Percentiles rank a stretch among this genome's conserved stretches.
Evolutionary conservation across 2,113 vertebrate species (phyloP).

Genomic region (Pontoporia blainvillei): DNA sequence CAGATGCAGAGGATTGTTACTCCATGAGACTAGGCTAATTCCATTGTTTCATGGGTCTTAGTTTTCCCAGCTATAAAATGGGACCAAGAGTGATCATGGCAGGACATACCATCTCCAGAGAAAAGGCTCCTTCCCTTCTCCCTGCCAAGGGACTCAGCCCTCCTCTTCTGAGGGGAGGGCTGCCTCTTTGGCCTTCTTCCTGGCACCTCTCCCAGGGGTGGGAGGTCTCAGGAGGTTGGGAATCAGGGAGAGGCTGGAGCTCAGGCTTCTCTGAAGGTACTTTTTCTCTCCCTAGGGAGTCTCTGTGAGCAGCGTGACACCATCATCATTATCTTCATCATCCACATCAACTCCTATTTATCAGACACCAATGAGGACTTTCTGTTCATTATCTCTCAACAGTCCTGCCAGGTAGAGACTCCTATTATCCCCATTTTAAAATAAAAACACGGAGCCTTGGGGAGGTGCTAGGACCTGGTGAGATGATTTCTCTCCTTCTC

Average conservation of each 20-base stretch:
- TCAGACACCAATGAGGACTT: not conserved
- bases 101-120: no score
- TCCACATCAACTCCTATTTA: rapidly evolving
- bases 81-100: not conserved
- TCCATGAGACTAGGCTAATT: not conserved
- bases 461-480: not conserved
- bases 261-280: not conserved
- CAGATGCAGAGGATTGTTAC: not conserved
- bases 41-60: not conserved
- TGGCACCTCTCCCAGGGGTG: no score
- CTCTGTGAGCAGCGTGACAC: not conserved
- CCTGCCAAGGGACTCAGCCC: no score
- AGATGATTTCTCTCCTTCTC: not conserved
- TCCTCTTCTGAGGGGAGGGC: not conserved
- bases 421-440: rapidly evolving
- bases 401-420: rapidly evolving
- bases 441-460: not conserved
- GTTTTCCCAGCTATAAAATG: not conserved
- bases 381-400: not conserved
- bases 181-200: not conserved
- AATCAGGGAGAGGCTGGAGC: not conserved
- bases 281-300: not conserved
- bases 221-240: not conserved
- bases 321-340: rapidly evolving
- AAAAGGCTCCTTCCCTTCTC: not conserved